These are phyloP conservation scores for Acromyrmex charruanus DNA, from an alignment of 1,140 invertebrate genomes.

Conservation along the genomic window DNA sequence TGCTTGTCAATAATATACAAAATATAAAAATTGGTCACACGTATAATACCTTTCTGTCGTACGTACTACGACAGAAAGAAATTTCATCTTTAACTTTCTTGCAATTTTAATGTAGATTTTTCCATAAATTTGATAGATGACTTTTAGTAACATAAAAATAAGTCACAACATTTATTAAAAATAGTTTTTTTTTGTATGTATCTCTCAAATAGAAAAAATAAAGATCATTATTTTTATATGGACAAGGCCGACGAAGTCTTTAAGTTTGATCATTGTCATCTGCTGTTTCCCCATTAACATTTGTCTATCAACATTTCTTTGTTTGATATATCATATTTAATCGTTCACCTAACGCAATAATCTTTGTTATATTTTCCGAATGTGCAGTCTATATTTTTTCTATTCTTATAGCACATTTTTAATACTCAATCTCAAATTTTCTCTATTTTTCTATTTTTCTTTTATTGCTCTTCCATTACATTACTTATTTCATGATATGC, in stretches of 20 bases:
- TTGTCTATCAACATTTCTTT: slow-evolving; percentile 21
- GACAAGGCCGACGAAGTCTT: background rate
- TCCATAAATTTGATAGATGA: background rate
- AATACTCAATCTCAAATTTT: background rate
- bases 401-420: background rate
- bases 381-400: background rate
- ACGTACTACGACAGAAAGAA: background rate
- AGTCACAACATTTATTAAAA: background rate
- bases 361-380: background rate
- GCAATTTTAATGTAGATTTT: slow-evolving; percentile 3
- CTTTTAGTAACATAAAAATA: background rate
- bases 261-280: slow-evolving; percentile 4
- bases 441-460: background rate
- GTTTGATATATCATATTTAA: background rate
- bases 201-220: slow-evolving; percentile 8
- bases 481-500: background rate
- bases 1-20: background rate
- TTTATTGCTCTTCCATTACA: background rate
- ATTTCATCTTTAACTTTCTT: slow-evolving; percentile 8
- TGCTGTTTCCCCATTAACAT: slow-evolving; percentile 11
- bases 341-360: background rate
- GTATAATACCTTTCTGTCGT: background rate
- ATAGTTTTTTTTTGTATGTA: slow-evolving; percentile 18
- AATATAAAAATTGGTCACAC: background rate
- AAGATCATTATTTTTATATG: slow-evolving; percentile 30